Percentiles rank a stretch among this genome's conserved stretches.
phyloP scores from a whole-genome alignment of 1,140 invertebrate genomes.

The Sycophila sp. region DNA sequence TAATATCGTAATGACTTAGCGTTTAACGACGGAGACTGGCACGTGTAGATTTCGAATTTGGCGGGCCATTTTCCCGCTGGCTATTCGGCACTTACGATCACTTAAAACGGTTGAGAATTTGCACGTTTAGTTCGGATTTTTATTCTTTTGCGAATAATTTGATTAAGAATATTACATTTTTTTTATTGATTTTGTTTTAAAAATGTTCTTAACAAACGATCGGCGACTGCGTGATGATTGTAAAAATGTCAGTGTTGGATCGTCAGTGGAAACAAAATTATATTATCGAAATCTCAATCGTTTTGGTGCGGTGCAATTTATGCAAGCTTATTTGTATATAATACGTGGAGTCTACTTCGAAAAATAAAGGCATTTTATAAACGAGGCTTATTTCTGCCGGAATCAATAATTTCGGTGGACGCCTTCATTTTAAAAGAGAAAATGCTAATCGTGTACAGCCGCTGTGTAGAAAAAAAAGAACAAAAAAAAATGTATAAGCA shows the following conservation, averaged over 20 bases:
- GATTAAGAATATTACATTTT: not conserved
- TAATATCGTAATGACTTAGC: constrained; percentile 13
- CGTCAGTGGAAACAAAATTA: not conserved
- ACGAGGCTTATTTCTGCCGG: not conserved
- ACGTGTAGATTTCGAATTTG: not conserved
- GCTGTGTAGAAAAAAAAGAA: not conserved
- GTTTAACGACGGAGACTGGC: constrained; percentile 5
- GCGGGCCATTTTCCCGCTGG: not conserved
- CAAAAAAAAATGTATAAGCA: not conserved
- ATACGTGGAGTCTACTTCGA: not conserved
- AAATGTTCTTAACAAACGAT: not conserved
- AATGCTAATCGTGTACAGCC: not conserved
- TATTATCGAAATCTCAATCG: not conserved
- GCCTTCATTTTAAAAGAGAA: not conserved
- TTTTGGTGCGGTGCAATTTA: not conserved
- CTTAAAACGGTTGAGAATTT: not conserved
- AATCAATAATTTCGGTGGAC: not conserved
- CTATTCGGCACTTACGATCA: not conserved
- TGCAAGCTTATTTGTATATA: not conserved
- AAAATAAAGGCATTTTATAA: constrained; percentile 1
- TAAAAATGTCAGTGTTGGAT: not conserved
- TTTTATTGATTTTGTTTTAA: not conserved
- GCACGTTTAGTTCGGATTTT: too few species aligned
- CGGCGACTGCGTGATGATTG: not conserved
- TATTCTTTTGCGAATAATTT: too few species aligned